Base-by-base conservation (phyloP, 2,797 vertebrate species). In the Eutrigla gurnardus region DNA sequence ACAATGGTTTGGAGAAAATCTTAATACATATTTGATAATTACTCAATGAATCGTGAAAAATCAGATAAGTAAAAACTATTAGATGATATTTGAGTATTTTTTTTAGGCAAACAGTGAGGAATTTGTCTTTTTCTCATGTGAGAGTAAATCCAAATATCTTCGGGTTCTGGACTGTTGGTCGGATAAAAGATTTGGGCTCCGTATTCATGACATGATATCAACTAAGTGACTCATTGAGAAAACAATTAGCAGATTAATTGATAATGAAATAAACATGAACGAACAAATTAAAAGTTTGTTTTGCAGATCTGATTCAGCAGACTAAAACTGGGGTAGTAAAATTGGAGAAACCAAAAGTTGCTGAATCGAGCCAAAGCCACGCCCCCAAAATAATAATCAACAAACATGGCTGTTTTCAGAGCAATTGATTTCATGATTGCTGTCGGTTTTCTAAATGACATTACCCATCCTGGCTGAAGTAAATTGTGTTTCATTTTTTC, bases 181-280 rank as follows among this genome's bases (percentile, higher is more conserved):
- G 32, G 6, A 45, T 13, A 37, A 32, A 53, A 67, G 14, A 33
- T 0, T 36, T 53, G 32, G 17, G 14, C 39, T 60, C n/a, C 5
- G 14, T 12, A 18, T 49, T 9, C 45, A 13, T 43, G 42, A 46
- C 6, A n/a, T 46, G 12, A 47, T 17, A 17, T 14, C 25, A 17
- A 62, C 3, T 40, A 42, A 59, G n/a, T 4, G 57, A 25, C 6
- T 59, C 7, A 42, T 59, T 25, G 6, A 59, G 53, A 42, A 59
- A 42, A 59, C 39, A 25, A 59, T 59, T 42, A 18, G 18, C n/a
- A 7, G 57, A 59, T 40, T 13, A 42, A 59, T 59, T 59, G n/a
- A 7, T 25, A 14, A 25, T 42, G 11, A 18, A 59, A 42, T 18
- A 2, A 40, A 42, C 35, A 53, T 53, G 7, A 10, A 42, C 7